Evolutionary conservation across 2,113 vertebrate species (phyloP), one percentile per base, ranked within the genome.

Genomic region (Etia nguti): DNA sequence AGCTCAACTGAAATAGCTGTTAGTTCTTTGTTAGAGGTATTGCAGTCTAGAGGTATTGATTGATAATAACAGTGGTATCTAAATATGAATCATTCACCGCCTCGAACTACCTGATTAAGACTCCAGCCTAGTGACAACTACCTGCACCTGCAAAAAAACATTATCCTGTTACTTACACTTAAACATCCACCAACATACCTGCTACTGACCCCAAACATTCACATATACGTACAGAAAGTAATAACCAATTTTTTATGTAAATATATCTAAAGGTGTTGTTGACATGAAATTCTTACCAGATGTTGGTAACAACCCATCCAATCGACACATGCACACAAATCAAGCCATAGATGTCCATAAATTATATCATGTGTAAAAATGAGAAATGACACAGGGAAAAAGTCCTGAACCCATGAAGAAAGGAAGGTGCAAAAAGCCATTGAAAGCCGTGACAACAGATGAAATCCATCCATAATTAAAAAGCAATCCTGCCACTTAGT

Each of bases 61-160:
- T 77, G 16, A 50, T 50, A 29, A 50, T 77, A 77, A 29, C 70
- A 31, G 43, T 31, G 43, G 18, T 8, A 50, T 48, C 70, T 50
- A 46, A 73, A 73, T 46, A 73, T 46, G 13, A 73, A 73, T 0
- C 6, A 3, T 46, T 46, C 41, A 73, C 22, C 0, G 0, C 13
- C 41, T 73, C 0, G 0, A 46, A 46, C 41, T 73, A 41, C 22
- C 68, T 10, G 41, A 18, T 46, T 52, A 77, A 52, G 15, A 77
- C 46, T 50, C 46, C 73, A 77, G 16, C 26, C 43, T 31, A 50
- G 6, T 75, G 16, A 31, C 46, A 77, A 50, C 15, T 65, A 65
- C 20, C 60, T 38, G 60, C 4, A 77, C 6, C 24, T 6, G 16
- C 24, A 41, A 36, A 60, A 68, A 34, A 38, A 34, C 41, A 7